phyloP scores from a whole-genome alignment of 2,113 vertebrate genomes.

The Cheilinus undulatus region DNA sequence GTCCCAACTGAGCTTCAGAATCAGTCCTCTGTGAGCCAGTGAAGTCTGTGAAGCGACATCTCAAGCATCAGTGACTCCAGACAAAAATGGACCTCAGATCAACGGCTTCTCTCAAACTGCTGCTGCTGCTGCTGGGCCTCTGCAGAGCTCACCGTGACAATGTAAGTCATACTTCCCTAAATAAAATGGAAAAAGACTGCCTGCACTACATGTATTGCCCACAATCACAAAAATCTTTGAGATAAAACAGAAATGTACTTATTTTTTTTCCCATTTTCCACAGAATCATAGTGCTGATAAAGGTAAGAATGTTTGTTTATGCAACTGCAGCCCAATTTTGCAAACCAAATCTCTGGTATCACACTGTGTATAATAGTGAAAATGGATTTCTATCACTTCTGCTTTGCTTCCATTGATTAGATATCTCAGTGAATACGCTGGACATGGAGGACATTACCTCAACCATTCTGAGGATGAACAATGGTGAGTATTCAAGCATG shows the following conservation, averaged over 20 bases:
- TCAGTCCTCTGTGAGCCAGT: background rate
- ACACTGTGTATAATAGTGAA: background rate
- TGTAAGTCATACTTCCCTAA: constrained; percentile 37
- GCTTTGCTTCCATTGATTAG: constrained; percentile 40
- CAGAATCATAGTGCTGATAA: constrained; percentile 19
- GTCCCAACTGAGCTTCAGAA: background rate
- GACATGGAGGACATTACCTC: constrained; percentile 18
- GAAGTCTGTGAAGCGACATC: background rate
- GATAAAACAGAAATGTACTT: background rate
- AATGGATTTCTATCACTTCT: background rate
- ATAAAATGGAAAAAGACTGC: accelerated
- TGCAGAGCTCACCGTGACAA: background rate
- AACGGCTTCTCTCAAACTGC: constrained; percentile 17
- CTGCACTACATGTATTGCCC: background rate
- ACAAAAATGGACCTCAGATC: constrained; percentile 38
- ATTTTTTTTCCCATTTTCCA: background rate
- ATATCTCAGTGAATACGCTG: background rate
- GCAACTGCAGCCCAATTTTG: background rate
- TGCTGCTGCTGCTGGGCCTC: constrained; percentile 55
- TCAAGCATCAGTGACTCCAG: background rate
- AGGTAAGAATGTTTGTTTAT: constrained; percentile 18
- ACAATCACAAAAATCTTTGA: no score
- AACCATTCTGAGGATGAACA: constrained; percentile 72
- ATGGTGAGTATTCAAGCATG: constrained; percentile 19
- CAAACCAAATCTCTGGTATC: background rate